Base-by-base conservation (phyloP, 1,140 invertebrate species). In the Liolophura sinensis region DNA sequence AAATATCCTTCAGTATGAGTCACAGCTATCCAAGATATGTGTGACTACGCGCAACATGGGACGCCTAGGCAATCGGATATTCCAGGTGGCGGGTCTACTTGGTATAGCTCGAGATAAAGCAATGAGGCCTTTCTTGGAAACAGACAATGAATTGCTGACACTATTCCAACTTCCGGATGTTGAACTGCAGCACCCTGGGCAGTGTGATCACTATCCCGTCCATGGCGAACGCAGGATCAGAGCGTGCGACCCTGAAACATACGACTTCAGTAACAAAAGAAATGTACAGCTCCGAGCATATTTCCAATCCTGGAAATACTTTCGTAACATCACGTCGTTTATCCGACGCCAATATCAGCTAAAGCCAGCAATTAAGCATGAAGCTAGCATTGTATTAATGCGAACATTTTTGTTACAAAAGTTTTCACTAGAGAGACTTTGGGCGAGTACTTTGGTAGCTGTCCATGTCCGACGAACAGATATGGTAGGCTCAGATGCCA, bases 401-500 rank as follows among this genome's bases (percentile, higher is more conserved):
- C 31, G 9, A 40, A 40, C 31, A 3, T 9, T 40, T 3, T 40
- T 40, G 31, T 40, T 40, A 9, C 31, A 40, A 40, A 40, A 9
- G 9, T 40, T 40, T 40, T 40, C 31, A 5, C 3, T 40, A 9
- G 31, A 40, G 31, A 40, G 31, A 40, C 9, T 40, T 40, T 40
- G 31, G 22, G n/a, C 31, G 31, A 40, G 31, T 5, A 64, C 58
- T 7, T 54, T 75, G 1, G 66, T 81, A 0, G 79, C 76, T 3
- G 55, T 79, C 0, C 78, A 81, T 61, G 60, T 79, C 1, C 49
- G 75, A 52, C 46, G 75, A 16, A 78, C 74, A 0, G 76, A 79
- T 60, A 71, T 77, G 65, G 40, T 74, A 15, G 40, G 60, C n/a
- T 48, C 62, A 20, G 52, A 50, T 1, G 18, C 60, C 6, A 67